Base-by-base conservation (phyloP, 92 coral and sea anemone species). In the Isaurus tuberculatus region DNA sequence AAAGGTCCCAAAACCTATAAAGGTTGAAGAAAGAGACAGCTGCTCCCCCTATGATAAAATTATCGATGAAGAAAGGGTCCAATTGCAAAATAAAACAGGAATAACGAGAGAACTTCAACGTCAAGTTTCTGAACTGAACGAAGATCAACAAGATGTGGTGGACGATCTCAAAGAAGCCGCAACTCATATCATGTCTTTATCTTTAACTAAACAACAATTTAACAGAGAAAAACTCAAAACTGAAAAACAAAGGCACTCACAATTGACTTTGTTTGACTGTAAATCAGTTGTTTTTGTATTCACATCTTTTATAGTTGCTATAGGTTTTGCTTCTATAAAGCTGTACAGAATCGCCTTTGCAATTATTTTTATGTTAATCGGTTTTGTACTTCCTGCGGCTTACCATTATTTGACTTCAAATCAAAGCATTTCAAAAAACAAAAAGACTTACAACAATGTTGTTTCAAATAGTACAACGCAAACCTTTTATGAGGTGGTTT, bases 141-240 rank as follows among this genome's bases (percentile, higher is more conserved):
- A 89, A 44, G 91, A 89, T 64, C 90, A 90, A 64, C 72, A 83
- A 23, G 88, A 79, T 33, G 88, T 82, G 10, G 81, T 92, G 9
- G 91, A 81, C 67, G 90, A 85, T 43, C 90, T 92, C 3, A 89
- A 92, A 31, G 65, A 86, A 20, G 89, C 95, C 0, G 88, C 91
- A 8, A 74, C 73, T 55, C 88, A 83, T 20, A 89, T 89, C 6
- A 80, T 85, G 82, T 11, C 53, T 60, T 61, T 77, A 16, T 33
- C 70, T 0, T 5, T 44, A 43, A 58, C 82, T 34, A 34, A 36
- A 36, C 32, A n/a, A 77, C 53, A 77, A 58, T 49, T 58, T 34
- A 30, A 43, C 29, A 40, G 23, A 58, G 55, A 20, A 77, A 58
- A 57, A 33, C 5, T 28, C 43, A 31, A 23, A 20, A 6, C 15